phyloP scores from a whole-genome alignment of 2,113 vertebrate species.

The Callionymus lyra region DNA sequence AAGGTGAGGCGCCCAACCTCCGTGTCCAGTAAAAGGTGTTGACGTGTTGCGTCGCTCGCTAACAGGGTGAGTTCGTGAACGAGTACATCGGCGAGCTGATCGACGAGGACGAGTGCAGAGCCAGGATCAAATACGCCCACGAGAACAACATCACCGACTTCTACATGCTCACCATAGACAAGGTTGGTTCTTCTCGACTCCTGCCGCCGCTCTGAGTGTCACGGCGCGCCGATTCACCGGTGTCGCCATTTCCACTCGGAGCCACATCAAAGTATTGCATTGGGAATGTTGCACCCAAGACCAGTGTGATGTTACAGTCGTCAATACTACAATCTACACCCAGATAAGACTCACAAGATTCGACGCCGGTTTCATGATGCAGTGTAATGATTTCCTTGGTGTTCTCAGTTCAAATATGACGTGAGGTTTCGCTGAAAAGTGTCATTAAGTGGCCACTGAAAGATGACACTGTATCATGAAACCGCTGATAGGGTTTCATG shows the following conservation, averaged over 20 bases:
- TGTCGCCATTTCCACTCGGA: conserved; percentile 32
- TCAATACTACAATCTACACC: conserved; percentile 51
- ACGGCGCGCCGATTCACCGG: conserved; percentile 12
- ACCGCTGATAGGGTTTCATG: no score
- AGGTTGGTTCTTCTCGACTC: conserved; percentile 61
- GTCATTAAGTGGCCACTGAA: no score
- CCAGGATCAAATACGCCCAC: conserved; percentile 84
- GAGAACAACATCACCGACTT: conserved; percentile 95
- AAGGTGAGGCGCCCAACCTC: conserved; percentile 67
- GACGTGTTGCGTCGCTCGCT: conserved; percentile 1
- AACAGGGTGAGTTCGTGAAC: conserved; percentile 93
- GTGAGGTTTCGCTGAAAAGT: no score
- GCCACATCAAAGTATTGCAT: conserved; percentile 70
- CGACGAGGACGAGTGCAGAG: conserved; percentile 93
- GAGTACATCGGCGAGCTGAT: conserved; percentile 96
- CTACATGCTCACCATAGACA: conserved; percentile 98
- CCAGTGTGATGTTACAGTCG: conserved; percentile 46
- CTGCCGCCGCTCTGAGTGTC: conserved; percentile 16
- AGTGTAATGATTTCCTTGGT: no score
- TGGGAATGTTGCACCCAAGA: conserved; percentile 65
- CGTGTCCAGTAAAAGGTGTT: neutral
- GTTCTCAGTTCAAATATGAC: no score
- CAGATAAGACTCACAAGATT: neutral
- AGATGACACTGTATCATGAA: no score
- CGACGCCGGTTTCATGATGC: no score